These are phyloP conservation scores for Eretmocerus hayati DNA, from an alignment of 2,888 invertebrate genomes.

Conservation along the genomic window DNA sequence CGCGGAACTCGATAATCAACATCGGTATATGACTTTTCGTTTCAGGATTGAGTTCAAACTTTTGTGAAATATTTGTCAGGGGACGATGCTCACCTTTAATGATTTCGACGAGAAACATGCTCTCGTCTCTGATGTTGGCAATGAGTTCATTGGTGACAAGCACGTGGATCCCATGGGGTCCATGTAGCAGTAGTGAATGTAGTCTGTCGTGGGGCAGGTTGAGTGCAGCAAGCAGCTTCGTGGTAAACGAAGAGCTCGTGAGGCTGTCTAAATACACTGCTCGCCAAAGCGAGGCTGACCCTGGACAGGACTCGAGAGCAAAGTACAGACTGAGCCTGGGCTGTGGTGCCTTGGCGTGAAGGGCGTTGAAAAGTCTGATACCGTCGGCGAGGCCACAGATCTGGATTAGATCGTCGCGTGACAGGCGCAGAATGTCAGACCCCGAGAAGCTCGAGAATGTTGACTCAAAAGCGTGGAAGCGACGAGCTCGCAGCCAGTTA, in stretches of 20 bases:
- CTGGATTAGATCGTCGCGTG: constrained; percentile 86
- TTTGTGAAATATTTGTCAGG: background rate
- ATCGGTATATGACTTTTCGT: no score
- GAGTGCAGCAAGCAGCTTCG: constrained; percentile 40
- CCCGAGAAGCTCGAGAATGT: constrained; percentile 84
- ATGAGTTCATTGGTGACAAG: constrained; percentile 80
- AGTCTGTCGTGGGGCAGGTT: constrained; percentile 39
- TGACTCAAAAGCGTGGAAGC: constrained; percentile 68
- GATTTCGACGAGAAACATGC: constrained; percentile 61
- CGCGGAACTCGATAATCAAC: background rate
- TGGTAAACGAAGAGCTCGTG: constrained; percentile 35
- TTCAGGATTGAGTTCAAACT: no score
- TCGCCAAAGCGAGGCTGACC: constrained; percentile 60
- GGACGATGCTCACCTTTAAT: constrained; percentile 45
- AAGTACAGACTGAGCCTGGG: constrained; percentile 81
- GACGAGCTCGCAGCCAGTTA: constrained; percentile 69
- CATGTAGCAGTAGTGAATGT: constrained; percentile 62
- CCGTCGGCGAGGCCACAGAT: constrained; percentile 93
- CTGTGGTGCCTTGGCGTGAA: constrained; percentile 69
- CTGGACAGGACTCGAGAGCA: constrained; percentile 52
- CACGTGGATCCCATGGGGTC: constrained; percentile 79
- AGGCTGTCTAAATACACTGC: constrained; percentile 65
- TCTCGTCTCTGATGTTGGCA: constrained; percentile 73
- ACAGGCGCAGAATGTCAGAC: constrained; percentile 79
- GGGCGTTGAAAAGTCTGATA: constrained; percentile 82